These are phyloP conservation scores for Drosophila flavopinicola DNA, from an alignment of 2,888 invertebrate species.

Conservation along the genomic window DNA sequence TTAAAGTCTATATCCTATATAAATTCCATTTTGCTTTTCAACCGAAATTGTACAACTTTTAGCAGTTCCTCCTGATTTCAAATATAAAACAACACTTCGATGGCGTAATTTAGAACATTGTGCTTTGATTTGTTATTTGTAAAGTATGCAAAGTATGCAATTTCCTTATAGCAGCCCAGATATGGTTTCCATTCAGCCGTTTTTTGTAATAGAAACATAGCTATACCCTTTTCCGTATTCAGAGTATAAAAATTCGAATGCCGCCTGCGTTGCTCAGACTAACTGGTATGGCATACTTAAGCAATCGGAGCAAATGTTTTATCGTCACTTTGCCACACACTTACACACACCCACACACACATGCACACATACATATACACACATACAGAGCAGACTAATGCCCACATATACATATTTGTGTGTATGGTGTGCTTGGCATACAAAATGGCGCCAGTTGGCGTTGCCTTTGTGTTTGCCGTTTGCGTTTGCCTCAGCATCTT, in stretches of 20 bases:
- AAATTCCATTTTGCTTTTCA: too few relatives aligned
- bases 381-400: neutral
- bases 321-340: constrained; percentile 70
- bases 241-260: constrained; percentile 48
- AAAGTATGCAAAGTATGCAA: constrained; percentile 34
- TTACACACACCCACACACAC: constrained; percentile 29
- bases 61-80: neutral
- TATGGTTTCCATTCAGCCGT: constrained; percentile 4
- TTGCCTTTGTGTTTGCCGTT: constrained; percentile 38
- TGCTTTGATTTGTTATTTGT: constrained; percentile 20
- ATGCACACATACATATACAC: neutral
- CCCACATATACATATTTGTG: constrained; percentile 1
- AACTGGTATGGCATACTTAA: constrained; percentile 66
- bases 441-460: constrained; percentile 71
- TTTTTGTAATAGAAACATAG: constrained; percentile 35
- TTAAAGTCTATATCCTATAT: too few relatives aligned
- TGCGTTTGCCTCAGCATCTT: constrained; percentile 39
- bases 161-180: constrained; percentile 12
- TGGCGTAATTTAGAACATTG: constrained; percentile 8
- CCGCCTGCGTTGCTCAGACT: constrained; percentile 22
- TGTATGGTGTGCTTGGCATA: constrained; percentile 59
- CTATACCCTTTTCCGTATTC: constrained; percentile 38
- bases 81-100: neutral
- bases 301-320: constrained; percentile 76
- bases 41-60: neutral